Base-by-base conservation (phyloP, 2,888 invertebrate genomes). In the Seladonia tumulorum region DNA sequence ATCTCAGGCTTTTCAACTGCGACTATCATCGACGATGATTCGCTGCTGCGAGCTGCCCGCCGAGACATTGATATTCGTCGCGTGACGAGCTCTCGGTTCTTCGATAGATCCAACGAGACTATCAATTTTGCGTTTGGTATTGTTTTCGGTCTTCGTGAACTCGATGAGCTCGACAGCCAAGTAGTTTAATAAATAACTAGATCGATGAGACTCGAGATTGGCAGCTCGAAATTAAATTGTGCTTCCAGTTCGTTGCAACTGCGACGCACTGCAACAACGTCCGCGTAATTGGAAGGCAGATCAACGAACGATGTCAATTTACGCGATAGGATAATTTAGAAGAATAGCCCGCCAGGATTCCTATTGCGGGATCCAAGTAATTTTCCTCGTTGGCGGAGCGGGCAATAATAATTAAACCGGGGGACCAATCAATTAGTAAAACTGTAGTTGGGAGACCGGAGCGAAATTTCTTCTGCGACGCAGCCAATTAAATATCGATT, bases 161-260 rank as follows among this genome's bases (percentile, higher is more conserved):
- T 22, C 22, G 2, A 0, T 22, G 53, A 22, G 8, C 22, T 22
- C 22, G 53, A 22, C 22, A 22, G 57, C 1, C 57, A 4, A 35
- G 18, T 18, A 29, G 29, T 66, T 18, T 66, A 66, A 35, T 66
- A 66, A 35, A 35, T 8, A 18, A 8, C 29, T 16, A 7, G 66
- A 66, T 66, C 8, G 66, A 66, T 66, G 8, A 35, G 66, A 16
- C 16, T 22, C 66, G 35, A 29, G 35, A 29, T 18, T 16, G 18
- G 2, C 3, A 22, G 22, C 22, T 42, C 22, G 39, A 12, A 63
- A 80, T 72, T 80, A 53, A 79, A 79, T 53, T 70, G 42, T 42
- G 45, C 75, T 75, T 83, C 42, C 42, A 47, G 42, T 45, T 75
- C 42, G n/a, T 10, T n/a, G n/a, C 3, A 53, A 53, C 53, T 42